Conservation (phyloP, 2,888 invertebrate genomes). For the Cotesia congregata region DNA sequence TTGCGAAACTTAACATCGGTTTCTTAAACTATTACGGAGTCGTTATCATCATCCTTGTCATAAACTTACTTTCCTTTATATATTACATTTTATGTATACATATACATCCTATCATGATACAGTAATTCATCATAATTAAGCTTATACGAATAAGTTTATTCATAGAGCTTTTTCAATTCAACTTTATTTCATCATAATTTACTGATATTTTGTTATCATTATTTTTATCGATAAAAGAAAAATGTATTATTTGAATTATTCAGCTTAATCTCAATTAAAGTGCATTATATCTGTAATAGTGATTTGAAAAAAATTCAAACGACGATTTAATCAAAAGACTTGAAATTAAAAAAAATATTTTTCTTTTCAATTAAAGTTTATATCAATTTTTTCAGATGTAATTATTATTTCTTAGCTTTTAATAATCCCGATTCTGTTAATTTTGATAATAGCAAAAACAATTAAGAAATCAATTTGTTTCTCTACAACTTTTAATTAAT, state of each 20-base stretch:
- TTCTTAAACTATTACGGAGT: slow-evolving; percentile 61
- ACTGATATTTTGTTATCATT: background rate
- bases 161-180: slow-evolving; percentile 18
- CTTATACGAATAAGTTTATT: slow-evolving; percentile 46
- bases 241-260: background rate
- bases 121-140: slow-evolving; percentile 64
- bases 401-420: no score
- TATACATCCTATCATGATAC: background rate
- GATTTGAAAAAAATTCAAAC: no score
- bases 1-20: slow-evolving; percentile 65
- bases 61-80: slow-evolving; percentile 32
- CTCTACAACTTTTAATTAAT: no score
- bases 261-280: no score
- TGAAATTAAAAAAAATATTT: no score
- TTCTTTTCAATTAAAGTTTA: no score
- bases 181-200: background rate
- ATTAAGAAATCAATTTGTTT: no score
- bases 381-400: no score
- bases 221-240: background rate
- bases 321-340: no score
- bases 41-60: background rate
- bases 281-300: no score
- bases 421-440: no score
- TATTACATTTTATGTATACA: slow-evolving; percentile 6
- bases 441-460: no score